phyloP scores from a whole-genome alignment of 2,797 vertebrate species.

The Onychomys arenicola region DNA sequence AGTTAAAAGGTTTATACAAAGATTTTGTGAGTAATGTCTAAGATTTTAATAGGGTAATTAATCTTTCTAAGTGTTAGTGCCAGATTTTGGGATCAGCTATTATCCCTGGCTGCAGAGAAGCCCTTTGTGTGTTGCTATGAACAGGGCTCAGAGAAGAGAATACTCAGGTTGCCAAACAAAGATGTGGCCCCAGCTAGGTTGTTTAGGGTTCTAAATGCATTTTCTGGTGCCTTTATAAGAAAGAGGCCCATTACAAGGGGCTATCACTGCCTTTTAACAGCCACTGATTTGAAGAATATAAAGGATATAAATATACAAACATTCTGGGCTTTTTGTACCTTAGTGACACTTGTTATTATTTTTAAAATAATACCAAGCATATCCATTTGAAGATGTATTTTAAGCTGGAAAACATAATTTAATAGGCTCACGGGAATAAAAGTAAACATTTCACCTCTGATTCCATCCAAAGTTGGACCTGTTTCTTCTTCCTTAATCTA shows the following conservation, averaged over 20 bases:
- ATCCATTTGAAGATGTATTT: conserved; percentile 54
- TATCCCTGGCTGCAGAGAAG: conserved; percentile 88
- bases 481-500: conserved; percentile 64
- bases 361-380: conserved; percentile 66
- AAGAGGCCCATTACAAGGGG: conserved; percentile 67
- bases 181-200: conserved; percentile 85
- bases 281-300: conserved; percentile 70
- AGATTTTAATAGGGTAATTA: conserved; percentile 91
- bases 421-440: conserved; percentile 77
- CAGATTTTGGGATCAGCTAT: conserved; percentile 90
- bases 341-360: conserved; percentile 51
- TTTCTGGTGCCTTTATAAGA: conserved; percentile 80
- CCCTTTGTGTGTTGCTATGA: conserved; percentile 88
- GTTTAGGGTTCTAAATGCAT: conserved; percentile 83
- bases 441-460: conserved; percentile 75
- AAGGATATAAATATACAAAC: conserved; percentile 26
- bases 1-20: conserved; percentile 89
- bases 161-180: conserved; percentile 86
- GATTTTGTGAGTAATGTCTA: conserved; percentile 89
- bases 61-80: conserved; percentile 90
- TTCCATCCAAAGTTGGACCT: conserved; percentile 68
- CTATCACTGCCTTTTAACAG: conserved; percentile 78
- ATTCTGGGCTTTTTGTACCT: conserved; percentile 56
- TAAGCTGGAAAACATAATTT: conserved; percentile 43
- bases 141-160: conserved; percentile 86